Conservation (phyloP, 2,113 vertebrate genomes). For the Gadus chalcogrammus region DNA sequence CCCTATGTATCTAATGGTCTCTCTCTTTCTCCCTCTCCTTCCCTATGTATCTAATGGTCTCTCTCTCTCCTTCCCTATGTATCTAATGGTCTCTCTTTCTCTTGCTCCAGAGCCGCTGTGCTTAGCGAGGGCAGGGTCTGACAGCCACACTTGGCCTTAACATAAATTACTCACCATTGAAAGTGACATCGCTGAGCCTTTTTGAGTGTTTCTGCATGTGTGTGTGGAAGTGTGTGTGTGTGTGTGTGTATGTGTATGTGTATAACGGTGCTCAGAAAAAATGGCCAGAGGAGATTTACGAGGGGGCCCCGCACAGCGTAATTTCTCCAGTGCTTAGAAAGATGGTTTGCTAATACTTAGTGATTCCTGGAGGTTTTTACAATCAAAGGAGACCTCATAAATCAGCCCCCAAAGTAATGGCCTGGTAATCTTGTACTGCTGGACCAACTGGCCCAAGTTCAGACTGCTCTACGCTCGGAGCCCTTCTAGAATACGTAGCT, state of each 20-base stretch:
- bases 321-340: constrained; percentile 64
- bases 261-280: constrained; percentile 3
- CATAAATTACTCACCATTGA: constrained; percentile 63
- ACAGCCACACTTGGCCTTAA: constrained; percentile 48
- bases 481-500: background rate
- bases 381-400: constrained; percentile 61
- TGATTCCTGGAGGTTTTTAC: constrained; percentile 66
- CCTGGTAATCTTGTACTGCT: constrained; percentile 61
- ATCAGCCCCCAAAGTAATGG: constrained; percentile 60
- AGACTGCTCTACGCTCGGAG: background rate
- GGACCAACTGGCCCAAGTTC: constrained; percentile 4
- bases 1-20: too few species aligned
- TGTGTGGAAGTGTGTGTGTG: constrained; percentile 15
- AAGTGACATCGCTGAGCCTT: constrained; percentile 40
- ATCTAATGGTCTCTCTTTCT: background rate
- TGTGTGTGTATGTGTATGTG: constrained; percentile 16
- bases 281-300: constrained; percentile 65
- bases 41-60: too few species aligned
- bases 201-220: constrained; percentile 17
- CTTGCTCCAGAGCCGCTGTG: constrained; percentile 24
- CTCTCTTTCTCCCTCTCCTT: too few species aligned
- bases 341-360: constrained; percentile 69
- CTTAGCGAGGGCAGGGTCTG: constrained; percentile 49
- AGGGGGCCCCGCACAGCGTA: constrained; percentile 21
- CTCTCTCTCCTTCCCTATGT: too few species aligned